Conservation (phyloP, 2,113 vertebrate genomes). For the Platysteira castanea region DNA sequence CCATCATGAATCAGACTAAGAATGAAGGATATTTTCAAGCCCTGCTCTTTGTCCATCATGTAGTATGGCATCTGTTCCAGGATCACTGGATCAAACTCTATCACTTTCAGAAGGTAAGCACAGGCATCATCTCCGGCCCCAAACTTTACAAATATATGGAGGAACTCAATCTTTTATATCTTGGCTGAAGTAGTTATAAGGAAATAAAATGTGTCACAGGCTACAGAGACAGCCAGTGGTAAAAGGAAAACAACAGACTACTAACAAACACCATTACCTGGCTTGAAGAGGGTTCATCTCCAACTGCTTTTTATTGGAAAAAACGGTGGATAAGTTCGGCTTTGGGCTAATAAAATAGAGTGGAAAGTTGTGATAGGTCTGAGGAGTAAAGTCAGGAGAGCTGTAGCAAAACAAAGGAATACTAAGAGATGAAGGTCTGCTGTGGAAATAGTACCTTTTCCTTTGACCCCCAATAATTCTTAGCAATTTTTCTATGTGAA, state of each 20-base stretch:
- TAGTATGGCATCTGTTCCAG: not conserved
- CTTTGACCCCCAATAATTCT: not conserved
- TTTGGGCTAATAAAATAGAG: not conserved
- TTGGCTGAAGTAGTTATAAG: not conserved
- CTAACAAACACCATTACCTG: not conserved
- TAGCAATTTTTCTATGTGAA: not conserved
- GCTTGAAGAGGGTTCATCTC: not conserved
- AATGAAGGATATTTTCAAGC: not conserved
- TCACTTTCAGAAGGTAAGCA: not conserved
- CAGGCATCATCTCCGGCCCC: not conserved
- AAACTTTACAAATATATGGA: not conserved
- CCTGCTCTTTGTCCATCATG: not conserved
- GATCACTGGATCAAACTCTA: not conserved
- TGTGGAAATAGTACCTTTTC: not conserved
- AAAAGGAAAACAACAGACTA: not conserved
- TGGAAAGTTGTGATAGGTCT: not conserved
- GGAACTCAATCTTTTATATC: not conserved
- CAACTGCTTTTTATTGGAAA: not conserved
- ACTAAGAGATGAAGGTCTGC: not conserved
- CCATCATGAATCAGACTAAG: not conserved
- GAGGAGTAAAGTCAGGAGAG: not conserved
- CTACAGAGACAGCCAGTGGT: not conserved
- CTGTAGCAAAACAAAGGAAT: not conserved
- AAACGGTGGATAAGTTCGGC: not conserved
- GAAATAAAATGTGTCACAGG: not conserved